Evolutionary conservation across 2,113 vertebrate species (phyloP).

Genomic region (Hippocampus guttulatus): DNA sequence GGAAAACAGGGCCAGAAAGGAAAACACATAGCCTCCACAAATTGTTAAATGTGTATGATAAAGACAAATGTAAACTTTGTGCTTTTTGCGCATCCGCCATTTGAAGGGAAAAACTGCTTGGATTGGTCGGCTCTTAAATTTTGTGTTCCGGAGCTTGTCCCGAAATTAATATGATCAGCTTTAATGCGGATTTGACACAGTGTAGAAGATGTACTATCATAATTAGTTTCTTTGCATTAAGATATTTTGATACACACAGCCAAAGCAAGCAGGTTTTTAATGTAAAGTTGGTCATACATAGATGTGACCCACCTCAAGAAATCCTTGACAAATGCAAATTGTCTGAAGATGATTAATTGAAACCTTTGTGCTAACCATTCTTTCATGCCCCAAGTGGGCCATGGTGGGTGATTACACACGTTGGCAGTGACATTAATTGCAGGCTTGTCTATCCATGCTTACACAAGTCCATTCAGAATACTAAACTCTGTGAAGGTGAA

Average conservation of each 20-base stretch:
- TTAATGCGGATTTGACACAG: constrained; percentile 56
- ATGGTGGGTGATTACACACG: constrained; percentile 31
- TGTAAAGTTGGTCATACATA: constrained; percentile 41
- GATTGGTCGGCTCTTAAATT: constrained; percentile 10
- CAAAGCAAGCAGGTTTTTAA: constrained; percentile 51
- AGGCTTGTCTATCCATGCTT: constrained; percentile 22
- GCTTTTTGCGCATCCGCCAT: constrained; percentile 19
- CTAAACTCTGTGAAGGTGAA: constrained; percentile 49
- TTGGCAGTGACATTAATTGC: constrained; percentile 31
- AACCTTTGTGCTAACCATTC: constrained; percentile 39
- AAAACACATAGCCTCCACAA: constrained; percentile 34
- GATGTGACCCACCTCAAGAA: constrained; percentile 25
- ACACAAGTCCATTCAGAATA: constrained; percentile 30
- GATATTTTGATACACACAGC: constrained; percentile 52
- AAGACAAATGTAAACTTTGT: constrained; percentile 35
- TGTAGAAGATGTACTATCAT: constrained; percentile 56
- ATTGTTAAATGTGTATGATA: constrained; percentile 34
- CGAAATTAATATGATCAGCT: constrained; percentile 36
- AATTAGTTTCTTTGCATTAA: constrained; percentile 37
- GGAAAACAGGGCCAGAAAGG: constrained; percentile 15
- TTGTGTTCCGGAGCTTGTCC: constrained; percentile 22
- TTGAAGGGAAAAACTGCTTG: constrained; percentile 8
- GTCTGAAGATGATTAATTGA: constrained; percentile 55
- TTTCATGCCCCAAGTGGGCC: constrained; percentile 35
- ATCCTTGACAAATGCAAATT: constrained; percentile 55